A percentile compares a stretch with the other conserved stretches of the same genome.
Evolutionary conservation across 2,888 invertebrate genomes (phyloP).

Genomic region (Coelogynopora nodosa): DNA sequence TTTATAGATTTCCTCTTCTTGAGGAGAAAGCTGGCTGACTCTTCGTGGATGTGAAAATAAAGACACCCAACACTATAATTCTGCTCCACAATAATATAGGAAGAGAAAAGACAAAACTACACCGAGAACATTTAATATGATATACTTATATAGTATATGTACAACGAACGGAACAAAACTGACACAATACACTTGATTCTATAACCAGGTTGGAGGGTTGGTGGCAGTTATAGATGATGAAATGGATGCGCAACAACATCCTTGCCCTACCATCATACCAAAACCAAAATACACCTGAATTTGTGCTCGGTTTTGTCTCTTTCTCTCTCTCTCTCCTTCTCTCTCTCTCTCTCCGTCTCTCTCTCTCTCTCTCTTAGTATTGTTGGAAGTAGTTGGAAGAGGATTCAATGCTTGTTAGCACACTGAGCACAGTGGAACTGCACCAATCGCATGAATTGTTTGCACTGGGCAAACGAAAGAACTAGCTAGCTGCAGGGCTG

Average conservation of each 20-base stretch:
- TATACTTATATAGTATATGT: too few relatives aligned
- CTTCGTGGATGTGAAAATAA: too few relatives aligned
- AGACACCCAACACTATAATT: too few relatives aligned
- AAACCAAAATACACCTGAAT: background rate
- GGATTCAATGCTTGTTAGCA: background rate
- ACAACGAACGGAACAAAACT: too few relatives aligned
- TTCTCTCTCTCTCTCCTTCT: background rate
- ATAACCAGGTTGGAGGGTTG: background rate
- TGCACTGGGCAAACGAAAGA: slow-evolving; percentile 18
- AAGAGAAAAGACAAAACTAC: too few relatives aligned
- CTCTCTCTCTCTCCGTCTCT: background rate
- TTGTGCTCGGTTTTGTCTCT: background rate
- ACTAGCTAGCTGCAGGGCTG: background rate
- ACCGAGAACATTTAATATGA: too few relatives aligned
- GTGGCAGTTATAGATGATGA: background rate
- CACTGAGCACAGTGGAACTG: background rate
- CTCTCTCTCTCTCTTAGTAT: background rate
- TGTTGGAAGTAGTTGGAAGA: background rate
- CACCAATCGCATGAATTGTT: background rate
- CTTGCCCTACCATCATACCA: background rate
- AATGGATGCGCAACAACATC: background rate
- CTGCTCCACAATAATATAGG: too few relatives aligned
- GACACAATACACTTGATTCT: too few relatives aligned
- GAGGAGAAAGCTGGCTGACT: too few relatives aligned
- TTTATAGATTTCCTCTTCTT: too few relatives aligned